A percentile compares a stretch with the other conserved stretches of the same genome.
Conservation (phyloP, 1,140 invertebrate species). For the Theocolax elegans region DNA sequence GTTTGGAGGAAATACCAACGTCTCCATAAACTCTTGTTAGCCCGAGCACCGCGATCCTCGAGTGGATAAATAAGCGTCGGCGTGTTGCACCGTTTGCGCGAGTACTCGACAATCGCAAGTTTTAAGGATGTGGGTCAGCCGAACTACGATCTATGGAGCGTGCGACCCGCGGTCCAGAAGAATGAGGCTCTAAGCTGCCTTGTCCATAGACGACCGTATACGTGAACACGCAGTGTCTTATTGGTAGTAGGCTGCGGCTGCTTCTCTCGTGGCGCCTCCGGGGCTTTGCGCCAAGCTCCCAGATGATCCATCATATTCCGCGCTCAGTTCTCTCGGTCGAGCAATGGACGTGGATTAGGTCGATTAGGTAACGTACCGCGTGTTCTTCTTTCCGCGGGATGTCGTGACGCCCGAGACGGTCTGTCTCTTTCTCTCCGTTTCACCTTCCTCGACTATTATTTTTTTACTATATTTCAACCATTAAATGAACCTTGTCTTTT, state of each 20-base stretch:
- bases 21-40: no score
- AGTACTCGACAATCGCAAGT: not conserved
- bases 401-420: no score
- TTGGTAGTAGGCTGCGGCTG: not conserved
- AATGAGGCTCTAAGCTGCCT: no score
- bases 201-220: not conserved
- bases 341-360: not conserved
- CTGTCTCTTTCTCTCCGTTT: no score
- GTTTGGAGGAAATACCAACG: no score
- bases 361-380: slow-evolving; percentile 24
- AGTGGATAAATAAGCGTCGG: no score
- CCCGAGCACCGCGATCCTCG: no score
- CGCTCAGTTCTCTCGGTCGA: not conserved
- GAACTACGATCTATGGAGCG: not conserved
- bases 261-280: slow-evolving; percentile 10
- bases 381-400: not conserved
- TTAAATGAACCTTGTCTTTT: slow-evolving; percentile 19
- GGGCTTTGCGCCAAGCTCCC: not conserved
- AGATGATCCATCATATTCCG: slow-evolving; percentile 5
- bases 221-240: not conserved
- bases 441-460: not conserved
- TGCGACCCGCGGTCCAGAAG: slow-evolving; percentile 13
- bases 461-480: not conserved
- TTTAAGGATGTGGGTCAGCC: slow-evolving; percentile 14
- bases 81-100: no score